Evolutionary conservation across 2,113 vertebrate genomes (phyloP).

Genomic region (Sorex fumeus): DNA sequence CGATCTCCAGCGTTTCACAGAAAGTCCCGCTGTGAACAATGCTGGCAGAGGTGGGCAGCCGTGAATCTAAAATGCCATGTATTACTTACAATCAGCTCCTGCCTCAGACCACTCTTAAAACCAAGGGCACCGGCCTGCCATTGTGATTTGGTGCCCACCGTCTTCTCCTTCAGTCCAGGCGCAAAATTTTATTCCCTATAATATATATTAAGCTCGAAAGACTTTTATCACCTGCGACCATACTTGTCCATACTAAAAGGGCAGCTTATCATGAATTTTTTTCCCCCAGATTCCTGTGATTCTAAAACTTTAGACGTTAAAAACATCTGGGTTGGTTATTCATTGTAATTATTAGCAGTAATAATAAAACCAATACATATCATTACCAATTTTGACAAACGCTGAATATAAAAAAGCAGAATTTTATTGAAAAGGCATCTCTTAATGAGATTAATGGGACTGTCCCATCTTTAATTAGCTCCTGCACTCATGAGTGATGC

Average conservation of each 20-base stretch:
- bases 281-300: constrained; percentile 1
- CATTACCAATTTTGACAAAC: constrained; percentile 55
- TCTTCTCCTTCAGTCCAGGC: not conserved
- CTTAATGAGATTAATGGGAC: constrained; percentile 60
- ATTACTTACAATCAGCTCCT: no score
- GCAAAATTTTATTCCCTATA: constrained; percentile 11
- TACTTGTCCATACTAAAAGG: not conserved
- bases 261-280: not conserved
- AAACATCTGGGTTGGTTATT: constrained; percentile 16
- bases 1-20: not conserved
- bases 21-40: not conserved
- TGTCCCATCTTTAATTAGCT: constrained; percentile 65
- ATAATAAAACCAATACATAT: constrained; percentile 28
- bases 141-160: not conserved
- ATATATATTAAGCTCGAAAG: constrained; percentile 8
- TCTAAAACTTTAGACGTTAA: constrained; percentile 11
- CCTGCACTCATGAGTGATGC: constrained; percentile 4
- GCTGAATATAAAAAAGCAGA: constrained; percentile 50
- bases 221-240: constrained; percentile 26
- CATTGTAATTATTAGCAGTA: constrained; percentile 37
- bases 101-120: not conserved
- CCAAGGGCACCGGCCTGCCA: not conserved
- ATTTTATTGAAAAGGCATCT: constrained; percentile 33
- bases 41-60: no score
- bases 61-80: no score